Base-by-base conservation (phyloP, 2,888 invertebrate genomes). In the Pilophorus perplexus region DNA sequence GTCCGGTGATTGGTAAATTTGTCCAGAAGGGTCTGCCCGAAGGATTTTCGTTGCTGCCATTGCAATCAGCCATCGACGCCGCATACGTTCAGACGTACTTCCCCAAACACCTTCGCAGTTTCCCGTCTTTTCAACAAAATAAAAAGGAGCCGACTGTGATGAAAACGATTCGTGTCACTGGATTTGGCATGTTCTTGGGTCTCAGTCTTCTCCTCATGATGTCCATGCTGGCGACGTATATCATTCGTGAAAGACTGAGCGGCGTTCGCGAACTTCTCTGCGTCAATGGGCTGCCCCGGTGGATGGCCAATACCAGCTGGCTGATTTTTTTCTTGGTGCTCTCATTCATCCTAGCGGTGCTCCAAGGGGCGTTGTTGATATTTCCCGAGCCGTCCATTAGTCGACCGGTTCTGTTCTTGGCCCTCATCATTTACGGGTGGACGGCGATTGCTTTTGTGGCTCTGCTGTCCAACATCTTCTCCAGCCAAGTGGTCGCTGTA, bases 281-380 rank as follows among this genome's bases (percentile, higher is more conserved):
- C n/a, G 12, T 60, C 23, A 60, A 60, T 14, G 60, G 60, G 8
- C 16, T 44, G 6, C 27, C n/a, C n/a, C n/a, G 12, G 3, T 60
- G 60, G 60, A 60, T 60, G 60, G 25, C 44, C 14, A 23, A 60
- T 18, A 14, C 27, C 14, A 23, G 10, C 14, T 60, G 60, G 60
- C 44, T 60, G 14, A 4, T 44, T 44, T 6, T 33, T 33, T 33
- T 33, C 33, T 8, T 33, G 5, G 3, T 55, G 2, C 3, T 55
- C 3, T 20, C 55, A 8, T 10, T 37, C 5, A 6, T 37, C 37
- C 12, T 37, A 4, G 18, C 55, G 20, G 20, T 18, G 16, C 1
- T 55, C 3, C 2, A 18, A 20, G 28, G 27, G 1, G 14, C 14
- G 2, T n/a, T 23, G 5, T 52, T 25, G 52, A 5, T 2, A 3